A percentile compares a stretch with the other conserved stretches of the same genome.
phyloP scores from a whole-genome alignment of 2,888 invertebrate genomes.

The Lasioglossum marginatum region DNA sequence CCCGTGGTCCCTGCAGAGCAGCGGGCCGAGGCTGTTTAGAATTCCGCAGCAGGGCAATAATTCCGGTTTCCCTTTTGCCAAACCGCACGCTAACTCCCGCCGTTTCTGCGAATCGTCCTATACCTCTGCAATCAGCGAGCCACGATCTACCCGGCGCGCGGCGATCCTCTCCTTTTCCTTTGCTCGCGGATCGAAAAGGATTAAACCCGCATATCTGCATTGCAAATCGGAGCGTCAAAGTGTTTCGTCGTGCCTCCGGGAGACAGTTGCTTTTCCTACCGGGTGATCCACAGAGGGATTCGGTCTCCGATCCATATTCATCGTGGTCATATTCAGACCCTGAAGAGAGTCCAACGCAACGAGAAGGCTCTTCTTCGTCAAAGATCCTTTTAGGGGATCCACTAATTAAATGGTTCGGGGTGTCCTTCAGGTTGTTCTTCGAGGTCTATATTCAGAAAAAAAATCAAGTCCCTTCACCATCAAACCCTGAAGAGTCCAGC shows the following conservation, averaged over 20 bases:
- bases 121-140: constrained; percentile 34
- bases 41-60: constrained; percentile 69
- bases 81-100: constrained; percentile 53
- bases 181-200: constrained; percentile 32
- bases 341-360: not conserved
- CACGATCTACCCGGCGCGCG: constrained; percentile 9
- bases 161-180: constrained; percentile 8
- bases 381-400: not conserved
- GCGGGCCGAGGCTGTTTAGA: constrained; percentile 72
- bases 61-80: constrained; percentile 70
- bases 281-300: not conserved
- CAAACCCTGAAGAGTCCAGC: not conserved
- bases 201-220: constrained; percentile 36
- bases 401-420: not conserved
- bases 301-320: not conserved
- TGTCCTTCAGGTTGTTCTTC: not conserved
- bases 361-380: not conserved
- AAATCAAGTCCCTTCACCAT: not conserved
- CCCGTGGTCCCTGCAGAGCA: constrained; percentile 51
- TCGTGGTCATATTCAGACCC: not conserved
- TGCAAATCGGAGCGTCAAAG: constrained; percentile 29
- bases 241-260: constrained; percentile 18
- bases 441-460: not conserved
- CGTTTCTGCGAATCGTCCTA: constrained; percentile 27
- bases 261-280: not conserved